These are phyloP conservation scores for Muscidifurax raptorellus DNA, from an alignment of 1,140 invertebrate species.

Conservation along the genomic window DNA sequence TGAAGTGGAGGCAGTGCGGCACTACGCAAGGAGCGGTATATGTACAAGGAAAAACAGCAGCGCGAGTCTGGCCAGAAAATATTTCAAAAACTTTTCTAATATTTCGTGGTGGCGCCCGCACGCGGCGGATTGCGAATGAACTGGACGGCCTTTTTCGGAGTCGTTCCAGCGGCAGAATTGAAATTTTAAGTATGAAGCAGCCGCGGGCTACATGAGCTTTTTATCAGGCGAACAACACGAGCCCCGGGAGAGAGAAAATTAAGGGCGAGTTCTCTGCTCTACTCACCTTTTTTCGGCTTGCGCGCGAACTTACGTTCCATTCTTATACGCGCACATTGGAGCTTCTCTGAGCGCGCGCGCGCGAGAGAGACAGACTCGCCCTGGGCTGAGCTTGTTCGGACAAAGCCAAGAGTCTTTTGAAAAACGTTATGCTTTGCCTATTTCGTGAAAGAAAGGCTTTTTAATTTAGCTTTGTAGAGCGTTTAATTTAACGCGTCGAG, in stretches of 20 bases:
- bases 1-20: not conserved
- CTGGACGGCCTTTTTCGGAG: not conserved
- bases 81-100: conserved; percentile 53
- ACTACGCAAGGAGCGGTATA: not conserved
- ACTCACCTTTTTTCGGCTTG: not conserved
- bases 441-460: not conserved
- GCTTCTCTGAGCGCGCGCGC: not conserved
- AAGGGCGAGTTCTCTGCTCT: not conserved
- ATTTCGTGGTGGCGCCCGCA: conserved; percentile 25
- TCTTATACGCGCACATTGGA: not conserved
- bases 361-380: not conserved
- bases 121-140: not conserved
- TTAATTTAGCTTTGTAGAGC: conserved; percentile 3
- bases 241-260: not conserved
- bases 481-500: conserved; percentile 4
- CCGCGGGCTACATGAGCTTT: not conserved
- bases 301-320: not conserved
- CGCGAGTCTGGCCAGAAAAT: conserved; percentile 18
- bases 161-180: not conserved
- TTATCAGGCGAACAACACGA: not conserved
- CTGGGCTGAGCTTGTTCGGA: no score
- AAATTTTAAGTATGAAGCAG: not conserved
- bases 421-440: not conserved
- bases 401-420: not conserved
- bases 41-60: conserved; percentile 11